Evolutionary conservation across 1,140 invertebrate species (phyloP), one percentile per base, ranked within the genome.

Genomic region (Drosophila kohkoa): DNA sequence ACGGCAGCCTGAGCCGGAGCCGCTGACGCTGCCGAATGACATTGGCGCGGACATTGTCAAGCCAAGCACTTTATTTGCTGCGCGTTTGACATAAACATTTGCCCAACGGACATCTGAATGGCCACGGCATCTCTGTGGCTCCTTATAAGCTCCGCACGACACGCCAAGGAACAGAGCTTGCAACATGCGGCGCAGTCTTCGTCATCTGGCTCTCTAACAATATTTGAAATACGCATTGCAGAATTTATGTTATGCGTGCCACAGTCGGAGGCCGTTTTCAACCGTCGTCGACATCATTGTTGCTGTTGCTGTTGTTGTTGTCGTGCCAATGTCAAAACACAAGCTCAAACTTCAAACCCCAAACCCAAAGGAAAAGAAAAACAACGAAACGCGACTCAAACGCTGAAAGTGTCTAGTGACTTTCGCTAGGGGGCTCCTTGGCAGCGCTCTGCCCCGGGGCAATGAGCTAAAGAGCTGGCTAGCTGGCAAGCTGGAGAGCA

Each of bases 21-120:
- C 16, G 48, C 20, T 25, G 20, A 25, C 3, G 20, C 20, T 25
- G 20, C 69, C 70, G 72, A 73, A 82, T 87, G 82, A 87, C 82
- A 87, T 86, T 82, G 79, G 79, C 68, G 80, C 70, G 74, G 85
- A 87, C 83, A 87, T 87, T 87, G 83, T 87, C 83, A 87, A 83
- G 77, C 67, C 85, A 87, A 88, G 85, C 85, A 88, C 85, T 88
- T 88, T 88, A 88, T 88, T 88, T 88, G 85, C 85, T 78, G 81
- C 77, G 77, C 85, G 85, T 85, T 89, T 88, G 85, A 88, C 85
- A 88, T 88, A 88, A 88, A 88, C 85, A 88, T 88, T 88, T 88
- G 85, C 85, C 85, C 85, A 85, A 86, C 75, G 85, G 85, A 88
- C 85, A 88, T 81, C 81, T 88, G 85, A 88, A 88, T 88, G 85